Percentiles rank a stretch among this genome's conserved stretches.
Conservation (phyloP, 2,113 vertebrate species). For the Oncorhynchus keta region DNA sequence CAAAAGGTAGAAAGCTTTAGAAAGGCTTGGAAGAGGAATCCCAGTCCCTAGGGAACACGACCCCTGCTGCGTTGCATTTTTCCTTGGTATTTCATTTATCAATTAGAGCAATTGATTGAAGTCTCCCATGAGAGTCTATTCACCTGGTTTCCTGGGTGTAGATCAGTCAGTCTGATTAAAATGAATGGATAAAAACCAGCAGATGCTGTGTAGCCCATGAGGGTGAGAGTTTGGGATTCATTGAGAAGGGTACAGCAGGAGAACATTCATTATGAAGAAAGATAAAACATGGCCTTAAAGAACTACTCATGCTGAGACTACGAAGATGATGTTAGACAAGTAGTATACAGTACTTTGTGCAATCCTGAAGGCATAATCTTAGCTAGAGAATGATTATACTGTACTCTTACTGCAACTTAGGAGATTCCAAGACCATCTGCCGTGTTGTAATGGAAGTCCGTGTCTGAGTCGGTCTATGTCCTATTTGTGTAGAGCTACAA, state of each 20-base stretch:
- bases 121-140: not conserved
- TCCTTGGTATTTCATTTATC: slow-evolving; percentile 1
- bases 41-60: not conserved
- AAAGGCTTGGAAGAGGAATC: not conserved
- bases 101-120: not conserved
- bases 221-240: not conserved
- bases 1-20: not conserved
- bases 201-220: slow-evolving; percentile 3
- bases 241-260: not conserved
- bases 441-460: not conserved
- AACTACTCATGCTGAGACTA: not conserved
- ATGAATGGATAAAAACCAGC: not conserved
- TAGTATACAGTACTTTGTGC: not conserved
- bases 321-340: not conserved
- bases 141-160: not conserved
- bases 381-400: not conserved
- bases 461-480: not conserved
- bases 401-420: not conserved
- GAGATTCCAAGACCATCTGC: slow-evolving; percentile 1
- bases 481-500: not conserved
- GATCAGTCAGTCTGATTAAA: slow-evolving; percentile 6
- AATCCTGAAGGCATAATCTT: slow-evolving; percentile 3
- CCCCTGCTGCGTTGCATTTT: not conserved
- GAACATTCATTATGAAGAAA: not conserved
- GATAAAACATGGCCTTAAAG: not conserved